Evolutionary conservation across 2,888 invertebrate genomes (phyloP), one percentile per base, ranked within the genome.

Genomic region (Drosophila limbata): DNA sequence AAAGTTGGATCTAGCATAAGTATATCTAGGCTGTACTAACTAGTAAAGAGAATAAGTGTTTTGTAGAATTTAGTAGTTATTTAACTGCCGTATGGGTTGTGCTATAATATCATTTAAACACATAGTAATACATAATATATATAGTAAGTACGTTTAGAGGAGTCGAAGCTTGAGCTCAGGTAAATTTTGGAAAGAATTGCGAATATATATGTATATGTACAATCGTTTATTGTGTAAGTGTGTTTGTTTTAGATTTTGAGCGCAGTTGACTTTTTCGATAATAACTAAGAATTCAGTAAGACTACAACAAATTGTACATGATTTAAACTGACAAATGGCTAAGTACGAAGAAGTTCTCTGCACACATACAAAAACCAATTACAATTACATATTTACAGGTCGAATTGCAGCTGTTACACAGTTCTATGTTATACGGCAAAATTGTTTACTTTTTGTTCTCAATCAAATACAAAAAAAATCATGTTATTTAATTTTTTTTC

Each of bases 361-460:
- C 76, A 62, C 69, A 76, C 76, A 77, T 76, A 77, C 76, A 77
- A 76, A 76, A 76, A 76, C 76, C 76, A 76, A 76, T 76, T 76
- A 73, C 50, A 77, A 77, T 64, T 77, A 73, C 69, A 73, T 76
- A 76, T 76, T 77, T 76, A 76, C 76, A 76, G 73, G 45, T 73
- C 69, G 69, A 59, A 69, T 73, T 66, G 61, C 51, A 77, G 77
- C 76, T 76, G 78, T 77, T 73, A 31, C 25, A 76, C 76, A 76
- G 76, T 57, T 17, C 25, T 45, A 44, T 8, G 28, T 28, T 28
- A 28, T 64, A 47, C 57, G 57, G 57, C 45, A 68, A 63, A 57
- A 13, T 37, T 39, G 17, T 51, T n/a, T 39, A 42, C 31, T 28
- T 25, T 28, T 42, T 55, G 44, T 13, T 62, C 39, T 66, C 69